phyloP scores from a whole-genome alignment of 2,888 invertebrate species.

The Pristionchus exspectatus region DNA sequence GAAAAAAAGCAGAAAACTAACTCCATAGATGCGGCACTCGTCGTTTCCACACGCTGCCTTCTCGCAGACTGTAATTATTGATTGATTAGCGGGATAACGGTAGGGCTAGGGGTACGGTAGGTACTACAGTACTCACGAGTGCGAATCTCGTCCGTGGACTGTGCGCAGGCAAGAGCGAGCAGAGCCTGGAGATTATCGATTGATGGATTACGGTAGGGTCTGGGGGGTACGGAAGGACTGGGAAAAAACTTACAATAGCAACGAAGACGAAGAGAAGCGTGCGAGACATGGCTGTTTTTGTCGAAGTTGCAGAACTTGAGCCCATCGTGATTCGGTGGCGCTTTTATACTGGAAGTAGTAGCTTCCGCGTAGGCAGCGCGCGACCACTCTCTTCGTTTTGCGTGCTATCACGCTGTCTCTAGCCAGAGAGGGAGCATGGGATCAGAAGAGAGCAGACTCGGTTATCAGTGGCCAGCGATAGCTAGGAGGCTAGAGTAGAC shows the following conservation, averaged over 20 bases:
- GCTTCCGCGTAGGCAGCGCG: not conserved
- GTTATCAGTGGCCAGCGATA: not conserved
- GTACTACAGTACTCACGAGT: slow-evolving; percentile 9
- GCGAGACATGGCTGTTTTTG: slow-evolving; percentile 19
- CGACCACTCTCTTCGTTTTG: not conserved
- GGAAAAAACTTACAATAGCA: not conserved
- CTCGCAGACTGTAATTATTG: slow-evolving; percentile 50
- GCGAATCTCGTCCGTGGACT: slow-evolving; percentile 34
- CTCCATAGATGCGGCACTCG: slow-evolving; percentile 49
- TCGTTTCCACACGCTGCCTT: slow-evolving; percentile 51
- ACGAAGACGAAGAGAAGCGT: not conserved
- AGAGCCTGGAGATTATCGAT: slow-evolving; percentile 29
- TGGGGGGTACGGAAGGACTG: too few relatives aligned
- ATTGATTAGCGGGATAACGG: not conserved
- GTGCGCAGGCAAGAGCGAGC: slow-evolving; percentile 17
- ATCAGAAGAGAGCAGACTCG: not conserved
- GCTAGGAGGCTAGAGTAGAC: not conserved
- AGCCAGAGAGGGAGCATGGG: not conserved
- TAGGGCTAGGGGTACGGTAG: not conserved
- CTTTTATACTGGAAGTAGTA: not conserved
- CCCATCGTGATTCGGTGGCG: not conserved
- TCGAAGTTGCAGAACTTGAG: not conserved
- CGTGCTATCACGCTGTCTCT: not conserved
- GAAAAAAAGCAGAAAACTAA: slow-evolving; percentile 17
- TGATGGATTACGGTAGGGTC: not conserved